phyloP scores from a whole-genome alignment of 1,140 invertebrate genomes.

The Intoshia linei region DNA sequence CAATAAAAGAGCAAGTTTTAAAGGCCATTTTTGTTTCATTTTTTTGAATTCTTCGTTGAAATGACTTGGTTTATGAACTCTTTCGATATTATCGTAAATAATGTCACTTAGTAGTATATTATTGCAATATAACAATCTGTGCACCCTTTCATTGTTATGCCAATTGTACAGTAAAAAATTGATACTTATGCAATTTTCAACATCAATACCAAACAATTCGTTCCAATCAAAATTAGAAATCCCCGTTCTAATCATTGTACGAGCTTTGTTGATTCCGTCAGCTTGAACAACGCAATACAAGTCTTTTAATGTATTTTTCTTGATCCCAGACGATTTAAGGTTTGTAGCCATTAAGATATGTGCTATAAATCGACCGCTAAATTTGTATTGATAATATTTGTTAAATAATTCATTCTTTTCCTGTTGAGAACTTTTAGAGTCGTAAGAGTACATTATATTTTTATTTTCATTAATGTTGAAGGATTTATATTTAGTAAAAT shows the following conservation, averaged over 20 bases:
- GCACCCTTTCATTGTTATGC: conserved; percentile 40
- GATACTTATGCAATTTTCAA: conserved; percentile 61
- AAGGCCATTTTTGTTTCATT: not conserved
- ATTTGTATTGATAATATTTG: conserved; percentile 3
- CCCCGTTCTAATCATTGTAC: conserved; percentile 75
- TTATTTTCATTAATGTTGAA: too few species aligned
- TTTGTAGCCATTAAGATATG: conserved; percentile 18
- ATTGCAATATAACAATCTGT: conserved; percentile 22
- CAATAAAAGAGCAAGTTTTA: conserved; percentile 1
- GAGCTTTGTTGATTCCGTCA: conserved; percentile 72
- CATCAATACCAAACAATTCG: conserved; percentile 79
- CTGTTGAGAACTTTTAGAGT: too few species aligned
- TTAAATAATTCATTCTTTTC: too few species aligned
- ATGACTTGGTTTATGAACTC: conserved; percentile 30
- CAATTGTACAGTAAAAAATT: conserved; percentile 86
- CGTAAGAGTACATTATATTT: too few species aligned
- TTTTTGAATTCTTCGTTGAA: conserved; percentile 31
- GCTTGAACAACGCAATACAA: conserved; percentile 82
- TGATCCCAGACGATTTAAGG: conserved; percentile 8
- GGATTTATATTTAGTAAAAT: too few species aligned
- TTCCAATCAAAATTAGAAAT: conserved; percentile 95
- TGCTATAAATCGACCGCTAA: conserved; percentile 5
- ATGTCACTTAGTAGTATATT: conserved; percentile 13
- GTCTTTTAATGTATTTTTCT: conserved; percentile 34
- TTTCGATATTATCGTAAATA: conserved; percentile 9